Percentiles rank a stretch among this genome's conserved stretches.
phyloP scores from a whole-genome alignment of 2,888 invertebrate genomes.

The Agrochola circellaris region DNA sequence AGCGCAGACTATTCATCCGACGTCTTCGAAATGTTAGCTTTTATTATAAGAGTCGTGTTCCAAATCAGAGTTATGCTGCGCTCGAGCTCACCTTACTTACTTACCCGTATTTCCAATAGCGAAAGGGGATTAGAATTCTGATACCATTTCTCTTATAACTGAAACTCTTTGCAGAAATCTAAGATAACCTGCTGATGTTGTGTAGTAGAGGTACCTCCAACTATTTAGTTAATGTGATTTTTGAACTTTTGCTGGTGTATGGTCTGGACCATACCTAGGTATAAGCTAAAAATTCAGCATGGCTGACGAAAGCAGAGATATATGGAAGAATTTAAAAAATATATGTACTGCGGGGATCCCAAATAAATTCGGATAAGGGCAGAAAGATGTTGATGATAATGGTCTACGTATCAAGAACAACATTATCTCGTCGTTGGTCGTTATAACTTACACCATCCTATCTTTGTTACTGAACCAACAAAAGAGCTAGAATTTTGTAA shows the following conservation, averaged over 20 bases:
- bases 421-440: background rate
- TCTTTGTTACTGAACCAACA: slow-evolving; percentile 2
- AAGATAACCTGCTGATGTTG: slow-evolving; percentile 22
- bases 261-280: background rate
- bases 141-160: slow-evolving; percentile 52
- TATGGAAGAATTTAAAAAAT: background rate
- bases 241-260: background rate
- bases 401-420: background rate
- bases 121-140: slow-evolving; percentile 54
- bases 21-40: slow-evolving; percentile 47
- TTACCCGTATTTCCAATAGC: slow-evolving; percentile 46
- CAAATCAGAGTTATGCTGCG: slow-evolving; percentile 50
- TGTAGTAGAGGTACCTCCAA: background rate
- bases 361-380: background rate
- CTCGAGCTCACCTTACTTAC: slow-evolving; percentile 48
- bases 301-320: background rate
- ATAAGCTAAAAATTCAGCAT: background rate
- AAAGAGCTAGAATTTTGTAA: slow-evolving; percentile 19
- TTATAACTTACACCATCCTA: slow-evolving; percentile 5
- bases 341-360: background rate
- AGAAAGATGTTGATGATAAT: background rate
- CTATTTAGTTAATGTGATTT: slow-evolving; percentile 4
- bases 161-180: slow-evolving; percentile 37
- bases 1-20: slow-evolving; percentile 44
- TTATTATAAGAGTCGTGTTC: slow-evolving; percentile 54